phyloP scores from a whole-genome alignment of 2,797 vertebrate genomes.

The Protosalanx chinensis region DNA sequence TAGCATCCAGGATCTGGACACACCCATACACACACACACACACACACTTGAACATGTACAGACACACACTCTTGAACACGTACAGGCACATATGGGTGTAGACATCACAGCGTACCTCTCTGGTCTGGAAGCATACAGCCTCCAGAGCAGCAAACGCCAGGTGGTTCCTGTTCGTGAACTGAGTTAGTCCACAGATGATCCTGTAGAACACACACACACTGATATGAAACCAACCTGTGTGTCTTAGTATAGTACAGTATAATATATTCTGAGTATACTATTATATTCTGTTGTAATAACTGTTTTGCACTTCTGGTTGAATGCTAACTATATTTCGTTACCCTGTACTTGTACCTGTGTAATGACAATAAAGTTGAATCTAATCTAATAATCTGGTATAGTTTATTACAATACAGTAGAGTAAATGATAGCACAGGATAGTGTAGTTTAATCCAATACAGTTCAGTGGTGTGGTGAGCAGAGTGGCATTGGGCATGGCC shows the following conservation, averaged over 20 bases:
- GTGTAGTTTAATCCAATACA: too few relatives aligned
- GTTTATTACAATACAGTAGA: too few relatives aligned
- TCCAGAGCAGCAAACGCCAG: slow-evolving; percentile 85
- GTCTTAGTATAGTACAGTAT: too few relatives aligned
- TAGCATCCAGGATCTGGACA: slow-evolving; percentile 87
- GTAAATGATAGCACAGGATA: too few relatives aligned
- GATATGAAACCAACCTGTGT: neutral
- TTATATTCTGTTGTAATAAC: too few relatives aligned
- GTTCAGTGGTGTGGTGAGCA: neutral
- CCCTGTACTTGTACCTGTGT: too few relatives aligned
- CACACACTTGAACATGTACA: neutral
- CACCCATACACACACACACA: neutral
- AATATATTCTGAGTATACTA: too few relatives aligned
- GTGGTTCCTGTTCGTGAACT: slow-evolving; percentile 94
- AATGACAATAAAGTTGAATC: too few relatives aligned
- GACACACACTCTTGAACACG: neutral
- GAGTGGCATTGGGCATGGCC: slow-evolving; percentile 21
- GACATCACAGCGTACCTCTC: slow-evolving; percentile 55
- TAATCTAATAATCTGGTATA: too few relatives aligned
- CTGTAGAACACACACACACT: slow-evolving; percentile 55
- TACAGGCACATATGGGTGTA: too few relatives aligned
- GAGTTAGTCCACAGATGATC: slow-evolving; percentile 94
- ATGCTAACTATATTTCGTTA: too few relatives aligned
- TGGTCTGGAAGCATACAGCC: slow-evolving; percentile 71
- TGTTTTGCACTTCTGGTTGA: too few relatives aligned